Evolutionary conservation across 2,797 vertebrate species (phyloP).

Genomic region (Champsocephalus esox): DNA sequence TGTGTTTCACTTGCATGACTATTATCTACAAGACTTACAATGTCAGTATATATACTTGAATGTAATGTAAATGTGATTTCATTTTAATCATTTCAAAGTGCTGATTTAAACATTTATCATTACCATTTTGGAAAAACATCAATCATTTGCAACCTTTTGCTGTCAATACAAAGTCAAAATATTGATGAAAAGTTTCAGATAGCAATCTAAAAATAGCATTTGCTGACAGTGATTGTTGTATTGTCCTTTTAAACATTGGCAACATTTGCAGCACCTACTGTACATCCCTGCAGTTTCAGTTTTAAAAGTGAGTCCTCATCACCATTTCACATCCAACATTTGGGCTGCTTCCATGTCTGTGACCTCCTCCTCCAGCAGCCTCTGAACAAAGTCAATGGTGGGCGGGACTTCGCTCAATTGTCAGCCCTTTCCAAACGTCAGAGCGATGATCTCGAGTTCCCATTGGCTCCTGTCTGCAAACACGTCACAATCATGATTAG

Average conservation of each 20-base stretch:
- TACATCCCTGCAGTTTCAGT: too few relatives aligned
- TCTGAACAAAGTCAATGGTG: slow-evolving; percentile 81
- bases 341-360: slow-evolving; percentile 54
- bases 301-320: not conserved
- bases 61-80: not conserved
- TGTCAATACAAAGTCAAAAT: not conserved
- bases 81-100: not conserved
- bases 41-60: not conserved
- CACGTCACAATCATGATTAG: slow-evolving; percentile 99
- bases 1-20: too few relatives aligned
- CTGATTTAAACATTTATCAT: not conserved
- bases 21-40: too few relatives aligned
- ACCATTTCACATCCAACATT: slow-evolving; percentile 27
- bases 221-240: not conserved
- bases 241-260: not conserved
- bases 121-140: not conserved
- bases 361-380: slow-evolving; percentile 77
- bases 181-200: not conserved
- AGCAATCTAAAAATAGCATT: not conserved
- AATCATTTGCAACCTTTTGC: not conserved
- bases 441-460: slow-evolving; percentile 86
- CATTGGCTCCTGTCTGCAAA: slow-evolving; percentile 93
- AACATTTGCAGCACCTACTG: not conserved
- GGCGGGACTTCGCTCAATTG: slow-evolving; percentile 83
- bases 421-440: slow-evolving; percentile 85